Evolutionary conservation across 2,888 invertebrate genomes (phyloP).

Genomic region (Apoda limacodes): DNA sequence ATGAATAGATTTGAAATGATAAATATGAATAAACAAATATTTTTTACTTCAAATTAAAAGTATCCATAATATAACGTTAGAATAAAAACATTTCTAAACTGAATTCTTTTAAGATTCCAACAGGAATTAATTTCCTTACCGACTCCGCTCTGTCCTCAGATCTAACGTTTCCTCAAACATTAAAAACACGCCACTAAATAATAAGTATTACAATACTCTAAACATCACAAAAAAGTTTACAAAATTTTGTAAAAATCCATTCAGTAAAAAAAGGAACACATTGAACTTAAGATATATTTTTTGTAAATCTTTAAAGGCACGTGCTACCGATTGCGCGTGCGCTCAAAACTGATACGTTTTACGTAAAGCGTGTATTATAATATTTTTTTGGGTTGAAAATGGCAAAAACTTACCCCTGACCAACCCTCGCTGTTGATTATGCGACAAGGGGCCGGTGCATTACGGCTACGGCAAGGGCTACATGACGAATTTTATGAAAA

Average conservation of each 20-base stretch:
- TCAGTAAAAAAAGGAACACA: slow-evolving; percentile 5
- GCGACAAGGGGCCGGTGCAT: slow-evolving; percentile 61
- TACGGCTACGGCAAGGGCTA: slow-evolving; percentile 30
- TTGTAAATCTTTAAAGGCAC: slow-evolving; percentile 29
- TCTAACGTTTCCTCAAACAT: slow-evolving; percentile 37
- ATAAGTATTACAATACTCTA: no score
- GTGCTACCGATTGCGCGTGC: slow-evolving; percentile 53
- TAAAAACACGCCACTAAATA: no score
- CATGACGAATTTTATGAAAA: no score
- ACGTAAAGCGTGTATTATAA: slow-evolving; percentile 47
- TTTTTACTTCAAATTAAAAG: no score
- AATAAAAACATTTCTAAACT: no score
- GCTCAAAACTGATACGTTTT: slow-evolving; percentile 59
- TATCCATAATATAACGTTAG: no score
- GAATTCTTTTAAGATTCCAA: slow-evolving; percentile 38
- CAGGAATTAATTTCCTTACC: slow-evolving; percentile 42
- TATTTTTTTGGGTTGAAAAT: slow-evolving; percentile 60
- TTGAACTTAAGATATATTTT: slow-evolving; percentile 4
- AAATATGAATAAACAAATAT: no score
- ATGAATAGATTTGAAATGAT: no score
- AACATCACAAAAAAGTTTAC: no score
- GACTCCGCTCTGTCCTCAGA: slow-evolving; percentile 30
- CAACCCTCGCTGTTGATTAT: slow-evolving; percentile 43
- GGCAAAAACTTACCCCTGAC: slow-evolving; percentile 58
- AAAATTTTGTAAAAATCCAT: slow-evolving; percentile 8